Evolutionary conservation across 2,113 vertebrate species (phyloP).

Genomic region (Craseonycteris thonglongyai): DNA sequence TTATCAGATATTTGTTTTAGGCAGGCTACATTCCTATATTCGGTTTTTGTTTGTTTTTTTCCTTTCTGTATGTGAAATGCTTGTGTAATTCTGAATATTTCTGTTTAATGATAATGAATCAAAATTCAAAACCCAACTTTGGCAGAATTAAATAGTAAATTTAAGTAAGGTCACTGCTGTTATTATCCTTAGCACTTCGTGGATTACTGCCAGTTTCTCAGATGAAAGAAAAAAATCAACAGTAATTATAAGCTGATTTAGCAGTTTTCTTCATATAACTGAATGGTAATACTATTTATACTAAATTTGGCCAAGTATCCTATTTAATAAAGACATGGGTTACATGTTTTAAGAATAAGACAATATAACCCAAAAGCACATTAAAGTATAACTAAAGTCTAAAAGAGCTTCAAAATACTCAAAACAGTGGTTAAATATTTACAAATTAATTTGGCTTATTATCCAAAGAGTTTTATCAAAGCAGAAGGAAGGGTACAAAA

Average conservation of each 20-base stretch:
- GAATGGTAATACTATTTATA: conserved; percentile 54
- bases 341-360: conserved; percentile 59
- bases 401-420: conserved; percentile 53
- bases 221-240: conserved; percentile 40
- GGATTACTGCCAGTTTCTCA: conserved; percentile 31
- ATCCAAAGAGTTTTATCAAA: conserved; percentile 42
- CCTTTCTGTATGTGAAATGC: too few species aligned
- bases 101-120: conserved; percentile 33
- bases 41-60: rapidly evolving
- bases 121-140: conserved; percentile 48
- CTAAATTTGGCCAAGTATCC: conserved; percentile 64
- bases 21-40: background rate
- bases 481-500: background rate
- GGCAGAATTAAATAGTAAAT: background rate
- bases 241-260: conserved; percentile 68
- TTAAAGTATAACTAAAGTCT: conserved; percentile 59
- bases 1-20: background rate
- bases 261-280: conserved; percentile 41
- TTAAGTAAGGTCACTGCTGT: conserved; percentile 66
- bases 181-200: conserved; percentile 31
- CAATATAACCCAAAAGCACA: conserved; percentile 60
- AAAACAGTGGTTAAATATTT: conserved; percentile 54
- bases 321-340: conserved; percentile 68
- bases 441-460: conserved; percentile 44
- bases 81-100: conserved; percentile 39